Conservation (phyloP, 2,113 vertebrate genomes). For the Neogobius melanostomus region DNA sequence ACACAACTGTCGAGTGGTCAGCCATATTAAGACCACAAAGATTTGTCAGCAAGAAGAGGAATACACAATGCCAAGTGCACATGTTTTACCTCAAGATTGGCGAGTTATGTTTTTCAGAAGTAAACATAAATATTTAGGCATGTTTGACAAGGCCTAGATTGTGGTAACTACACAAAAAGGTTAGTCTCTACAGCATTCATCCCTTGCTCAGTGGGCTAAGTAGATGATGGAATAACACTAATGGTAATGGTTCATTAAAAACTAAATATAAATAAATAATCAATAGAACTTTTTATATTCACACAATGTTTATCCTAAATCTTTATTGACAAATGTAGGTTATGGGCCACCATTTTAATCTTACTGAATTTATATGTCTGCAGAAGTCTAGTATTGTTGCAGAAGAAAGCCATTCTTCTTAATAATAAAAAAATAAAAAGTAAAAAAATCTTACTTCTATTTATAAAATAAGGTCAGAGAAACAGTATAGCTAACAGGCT, state of each 20-base stretch:
- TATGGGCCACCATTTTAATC: not conserved
- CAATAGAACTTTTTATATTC: no score
- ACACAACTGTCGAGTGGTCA: not conserved
- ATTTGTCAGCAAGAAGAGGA: not conserved
- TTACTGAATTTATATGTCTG: not conserved
- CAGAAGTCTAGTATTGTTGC: not conserved
- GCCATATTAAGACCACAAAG: not conserved
- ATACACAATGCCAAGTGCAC: not conserved
- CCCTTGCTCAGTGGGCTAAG: not conserved
- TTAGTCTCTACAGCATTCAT: conserved; percentile 16
- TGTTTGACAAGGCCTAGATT: conserved; percentile 1
- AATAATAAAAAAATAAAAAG: not conserved
- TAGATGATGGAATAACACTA: not conserved
- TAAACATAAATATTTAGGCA: conserved; percentile 6
- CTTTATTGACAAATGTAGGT: no score
- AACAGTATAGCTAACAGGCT: no score
- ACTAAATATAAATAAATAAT: no score
- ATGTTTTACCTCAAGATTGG: not conserved
- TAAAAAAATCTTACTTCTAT: no score
- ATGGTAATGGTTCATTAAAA: no score
- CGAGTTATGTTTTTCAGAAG: not conserved
- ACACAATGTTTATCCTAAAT: no score
- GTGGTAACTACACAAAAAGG: conserved; percentile 7
- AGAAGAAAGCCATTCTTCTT: not conserved
- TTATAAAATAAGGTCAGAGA: no score